Base-by-base conservation (phyloP, 2,113 vertebrate species). In the Stercorarius parasiticus region DNA sequence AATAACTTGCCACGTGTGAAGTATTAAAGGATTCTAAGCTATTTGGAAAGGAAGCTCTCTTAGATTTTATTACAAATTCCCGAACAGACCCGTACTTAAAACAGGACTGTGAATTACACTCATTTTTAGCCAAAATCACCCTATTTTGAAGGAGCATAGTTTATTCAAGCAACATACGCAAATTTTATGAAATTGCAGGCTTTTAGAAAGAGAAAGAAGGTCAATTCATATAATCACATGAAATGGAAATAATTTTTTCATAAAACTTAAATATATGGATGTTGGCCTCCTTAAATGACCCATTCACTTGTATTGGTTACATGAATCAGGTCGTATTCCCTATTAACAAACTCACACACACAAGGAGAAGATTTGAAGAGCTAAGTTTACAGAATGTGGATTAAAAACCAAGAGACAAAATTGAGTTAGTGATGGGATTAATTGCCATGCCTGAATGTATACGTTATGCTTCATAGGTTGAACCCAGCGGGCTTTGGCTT, bases 1-100 rank as follows among this genome's bases (percentile, higher is more conserved):
- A 95, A 95, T 96, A 94, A 77, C 78, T 52, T 8, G 22, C 94
- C 69, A 86, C 3, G 6, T 93, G 93, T 94, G 79, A 97, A 93
- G 47, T 86, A 27, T 77, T 95, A 95, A 34, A 88, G 50, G 62
- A 61, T 58, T 85, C 70, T 67, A 38, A 93, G 65, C 59, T 85
- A 71, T 77, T 96, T 95, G 93, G 71, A 93, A 83, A 94, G 81
- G 49, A 88, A 85, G 25, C 40, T 65, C 94, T 50, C 73, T 78
- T 71, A 79, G 67, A 49, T 94, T 96, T 97, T 84, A 91, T 88
- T 94, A 50, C 82, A 81, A 65, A 90, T 76, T 94, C 81, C 80
- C 0, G 0, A 80, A 90, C 81, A 95, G 92, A 74, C 72, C 40
- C 0, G 0, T 71, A 74, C 82, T 94, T 95, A 78, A 92, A 87